Evolutionary conservation across 1,140 invertebrate species (phyloP).

Genomic region (Calosoma granatense): DNA sequence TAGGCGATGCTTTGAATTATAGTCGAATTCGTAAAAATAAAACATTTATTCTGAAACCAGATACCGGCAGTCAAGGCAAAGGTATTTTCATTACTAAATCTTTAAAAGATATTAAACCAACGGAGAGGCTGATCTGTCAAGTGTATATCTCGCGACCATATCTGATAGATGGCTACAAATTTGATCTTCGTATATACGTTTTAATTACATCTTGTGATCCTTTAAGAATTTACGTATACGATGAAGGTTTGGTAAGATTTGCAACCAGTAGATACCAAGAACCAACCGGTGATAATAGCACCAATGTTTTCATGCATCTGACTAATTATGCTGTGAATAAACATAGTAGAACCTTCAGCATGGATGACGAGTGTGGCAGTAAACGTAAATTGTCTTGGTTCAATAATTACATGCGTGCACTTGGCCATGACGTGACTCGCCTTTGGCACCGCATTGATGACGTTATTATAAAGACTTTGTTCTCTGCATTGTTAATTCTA

Average conservation of each 20-base stretch:
- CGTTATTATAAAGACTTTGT: constrained; percentile 80
- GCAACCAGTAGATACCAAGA: constrained; percentile 77
- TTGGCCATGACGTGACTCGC: constrained; percentile 61
- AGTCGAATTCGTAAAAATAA: constrained; percentile 54
- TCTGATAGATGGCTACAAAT: constrained; percentile 93
- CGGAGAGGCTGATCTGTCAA: constrained; percentile 77
- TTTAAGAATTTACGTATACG: constrained; percentile 84
- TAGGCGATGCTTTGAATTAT: constrained; percentile 52
- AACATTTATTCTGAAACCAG: constrained; percentile 83
- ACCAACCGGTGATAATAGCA: constrained; percentile 64
- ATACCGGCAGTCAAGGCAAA: constrained; percentile 73
- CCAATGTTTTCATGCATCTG: constrained; percentile 90
- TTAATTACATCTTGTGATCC: constrained; percentile 92
- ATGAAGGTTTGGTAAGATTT: constrained; percentile 89
- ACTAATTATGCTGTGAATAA: constrained; percentile 97
- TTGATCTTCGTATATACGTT: constrained; percentile 91
- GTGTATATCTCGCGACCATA: constrained; percentile 65
- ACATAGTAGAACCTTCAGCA: constrained; percentile 66
- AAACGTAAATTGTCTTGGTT: constrained; percentile 78
- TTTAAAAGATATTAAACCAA: constrained; percentile 64
- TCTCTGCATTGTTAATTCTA: constrained; percentile 73
- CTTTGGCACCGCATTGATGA: constrained; percentile 80
- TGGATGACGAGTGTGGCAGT: constrained; percentile 68
- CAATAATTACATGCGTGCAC: constrained; percentile 57
- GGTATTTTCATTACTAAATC: constrained; percentile 74